Evolutionary conservation across 53 echinoderm and acorn worm genomes (phyloP).

Genomic region (Mesocentrotus franciscanus): DNA sequence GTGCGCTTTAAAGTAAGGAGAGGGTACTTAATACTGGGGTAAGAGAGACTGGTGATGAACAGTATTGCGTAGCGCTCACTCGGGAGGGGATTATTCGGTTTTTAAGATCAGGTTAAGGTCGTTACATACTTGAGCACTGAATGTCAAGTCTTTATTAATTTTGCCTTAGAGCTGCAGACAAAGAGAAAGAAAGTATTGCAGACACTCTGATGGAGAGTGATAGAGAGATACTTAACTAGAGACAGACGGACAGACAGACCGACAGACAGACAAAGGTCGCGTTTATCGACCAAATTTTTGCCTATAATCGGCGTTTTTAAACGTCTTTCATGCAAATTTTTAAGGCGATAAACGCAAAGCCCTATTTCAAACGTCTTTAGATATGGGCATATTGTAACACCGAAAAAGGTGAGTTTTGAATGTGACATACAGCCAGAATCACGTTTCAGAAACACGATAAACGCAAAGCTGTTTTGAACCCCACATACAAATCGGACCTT

Average conservation of each 20-base stretch:
- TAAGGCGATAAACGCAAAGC: too few species aligned
- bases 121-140: neutral
- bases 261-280: neutral
- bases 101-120: neutral
- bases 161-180: slow-evolving; percentile 4
- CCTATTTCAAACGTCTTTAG: too few species aligned
- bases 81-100: slow-evolving; percentile 28
- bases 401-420: too few species aligned
- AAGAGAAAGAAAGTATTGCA: neutral
- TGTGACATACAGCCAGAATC: too few species aligned
- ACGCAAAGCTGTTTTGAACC: too few species aligned
- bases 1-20: neutral
- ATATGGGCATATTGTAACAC: too few species aligned
- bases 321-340: too few species aligned
- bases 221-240: too few species aligned
- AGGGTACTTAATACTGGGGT: neutral
- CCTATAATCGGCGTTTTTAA: too few species aligned
- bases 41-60: neutral
- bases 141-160: slow-evolving; percentile 44
- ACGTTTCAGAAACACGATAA: too few species aligned
- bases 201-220: neutral
- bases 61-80: neutral
- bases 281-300: too few species aligned
- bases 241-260: neutral
- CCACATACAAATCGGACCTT: too few species aligned